Evolutionary conservation across 2,888 invertebrate genomes (phyloP).

Genomic region (Watsonalla binaria): DNA sequence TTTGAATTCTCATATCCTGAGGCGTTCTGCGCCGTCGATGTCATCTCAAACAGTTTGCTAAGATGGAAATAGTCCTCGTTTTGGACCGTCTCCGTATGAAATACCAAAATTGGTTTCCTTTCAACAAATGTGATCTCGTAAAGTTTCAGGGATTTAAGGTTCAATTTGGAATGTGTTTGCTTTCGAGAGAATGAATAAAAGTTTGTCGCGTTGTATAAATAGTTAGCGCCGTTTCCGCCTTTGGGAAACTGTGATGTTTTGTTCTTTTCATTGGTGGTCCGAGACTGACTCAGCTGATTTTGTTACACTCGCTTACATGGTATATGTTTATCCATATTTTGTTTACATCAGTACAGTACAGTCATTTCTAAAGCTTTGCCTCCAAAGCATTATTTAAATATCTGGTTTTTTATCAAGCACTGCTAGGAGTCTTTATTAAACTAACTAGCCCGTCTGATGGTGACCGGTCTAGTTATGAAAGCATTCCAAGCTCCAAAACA

Average conservation of each 20-base stretch:
- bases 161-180: constrained; percentile 36
- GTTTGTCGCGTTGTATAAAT: constrained; percentile 64
- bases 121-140: constrained; percentile 11
- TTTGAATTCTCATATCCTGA: constrained; percentile 41
- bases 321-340: constrained; percentile 12
- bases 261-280: constrained; percentile 43
- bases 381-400: too few species aligned
- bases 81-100: constrained; percentile 31
- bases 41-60: constrained; percentile 43
- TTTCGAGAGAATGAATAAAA: constrained; percentile 36
- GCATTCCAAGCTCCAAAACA: too few species aligned
- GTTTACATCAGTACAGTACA: too few species aligned
- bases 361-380: too few species aligned
- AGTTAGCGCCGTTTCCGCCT: constrained; percentile 69
- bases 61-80: constrained; percentile 54
- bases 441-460: too few species aligned
- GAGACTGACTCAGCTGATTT: constrained; percentile 36
- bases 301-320: constrained; percentile 20
- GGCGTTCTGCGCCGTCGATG: constrained; percentile 42
- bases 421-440: too few species aligned
- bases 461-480: too few species aligned
- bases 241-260: constrained; percentile 60
- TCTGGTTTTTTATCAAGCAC: too few species aligned
- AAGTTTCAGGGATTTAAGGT: constrained; percentile 39
- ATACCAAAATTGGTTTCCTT: constrained; percentile 23